Conservation (phyloP, 2,113 vertebrate species). For the Gambusia holbrooki region DNA sequence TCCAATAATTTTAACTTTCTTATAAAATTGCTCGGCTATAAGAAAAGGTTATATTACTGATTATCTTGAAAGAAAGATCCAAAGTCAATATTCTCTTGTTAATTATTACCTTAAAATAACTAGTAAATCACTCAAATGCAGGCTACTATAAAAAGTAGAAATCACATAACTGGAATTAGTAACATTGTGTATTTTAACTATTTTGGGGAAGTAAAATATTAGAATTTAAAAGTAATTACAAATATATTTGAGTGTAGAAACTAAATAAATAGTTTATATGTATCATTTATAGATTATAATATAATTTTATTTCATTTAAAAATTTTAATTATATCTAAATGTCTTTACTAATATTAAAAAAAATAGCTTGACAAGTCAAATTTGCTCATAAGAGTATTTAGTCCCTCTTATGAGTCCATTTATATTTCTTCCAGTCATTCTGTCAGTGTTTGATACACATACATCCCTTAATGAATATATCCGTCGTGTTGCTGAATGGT, state of each 20-base stretch:
- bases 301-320: too few species aligned
- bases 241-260: too few species aligned
- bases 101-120: not conserved
- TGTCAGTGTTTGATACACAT: not conserved
- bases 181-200: not conserved
- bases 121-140: not conserved
- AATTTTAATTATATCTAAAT: too few species aligned
- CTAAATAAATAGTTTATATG: too few species aligned
- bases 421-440: not conserved
- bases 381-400: not conserved
- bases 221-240: too few species aligned
- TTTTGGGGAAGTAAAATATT: not conserved
- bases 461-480: not conserved
- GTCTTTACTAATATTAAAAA: not conserved
- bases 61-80: not conserved
- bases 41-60: not conserved
- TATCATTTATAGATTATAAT: too few species aligned
- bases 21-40: too few species aligned
- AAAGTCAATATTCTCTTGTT: not conserved
- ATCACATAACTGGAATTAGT: not conserved
- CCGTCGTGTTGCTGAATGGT: not conserved
- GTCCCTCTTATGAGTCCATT: not conserved
- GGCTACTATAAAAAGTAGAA: not conserved
- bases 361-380: not conserved
- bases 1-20: too few species aligned